A percentile compares a stretch with the other conserved stretches of the same genome.
phyloP scores from a whole-genome alignment of 2,888 invertebrate species.

The Arctia plantaginis region DNA sequence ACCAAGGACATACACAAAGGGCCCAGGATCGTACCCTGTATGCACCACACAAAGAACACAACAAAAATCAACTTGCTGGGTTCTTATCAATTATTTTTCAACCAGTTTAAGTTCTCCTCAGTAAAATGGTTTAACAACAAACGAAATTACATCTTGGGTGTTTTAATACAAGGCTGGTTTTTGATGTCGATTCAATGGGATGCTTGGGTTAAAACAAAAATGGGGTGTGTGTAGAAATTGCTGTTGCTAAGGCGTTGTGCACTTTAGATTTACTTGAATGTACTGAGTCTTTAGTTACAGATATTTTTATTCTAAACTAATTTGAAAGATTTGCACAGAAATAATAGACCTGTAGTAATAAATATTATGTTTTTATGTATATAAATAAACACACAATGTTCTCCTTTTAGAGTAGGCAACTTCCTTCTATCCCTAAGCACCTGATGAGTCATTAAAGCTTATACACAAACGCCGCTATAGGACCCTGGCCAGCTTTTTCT shows the following conservation, averaged over 20 bases:
- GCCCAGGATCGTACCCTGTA: constrained; percentile 25
- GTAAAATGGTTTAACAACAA: constrained; percentile 41
- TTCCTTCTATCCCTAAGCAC: too few relatives aligned
- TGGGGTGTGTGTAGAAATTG: constrained; percentile 58
- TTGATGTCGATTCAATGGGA: constrained; percentile 52
- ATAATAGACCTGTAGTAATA: not conserved
- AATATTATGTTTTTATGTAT: too few relatives aligned
- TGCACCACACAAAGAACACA: constrained; percentile 51
- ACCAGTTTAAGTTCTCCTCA: constrained; percentile 59
- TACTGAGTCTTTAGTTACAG: constrained; percentile 34
- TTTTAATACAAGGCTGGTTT: constrained; percentile 37
- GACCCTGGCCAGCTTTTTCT: too few relatives aligned
- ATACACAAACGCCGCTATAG: too few relatives aligned
- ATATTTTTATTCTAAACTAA: constrained; percentile 28
- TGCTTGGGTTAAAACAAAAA: constrained; percentile 67
- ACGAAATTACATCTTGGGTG: constrained; percentile 12
- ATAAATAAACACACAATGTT: too few relatives aligned
- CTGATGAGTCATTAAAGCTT: too few relatives aligned
- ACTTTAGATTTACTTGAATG: constrained; percentile 39
- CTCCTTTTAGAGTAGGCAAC: too few relatives aligned
- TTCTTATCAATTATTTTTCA: constrained; percentile 66
- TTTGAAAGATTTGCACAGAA: not conserved
- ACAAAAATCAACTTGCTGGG: constrained; percentile 55
- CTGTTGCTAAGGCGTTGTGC: constrained; percentile 49
- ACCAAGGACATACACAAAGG: constrained; percentile 48